phyloP scores from a whole-genome alignment of 2,888 invertebrate species.

The Argyra leucocephala region DNA sequence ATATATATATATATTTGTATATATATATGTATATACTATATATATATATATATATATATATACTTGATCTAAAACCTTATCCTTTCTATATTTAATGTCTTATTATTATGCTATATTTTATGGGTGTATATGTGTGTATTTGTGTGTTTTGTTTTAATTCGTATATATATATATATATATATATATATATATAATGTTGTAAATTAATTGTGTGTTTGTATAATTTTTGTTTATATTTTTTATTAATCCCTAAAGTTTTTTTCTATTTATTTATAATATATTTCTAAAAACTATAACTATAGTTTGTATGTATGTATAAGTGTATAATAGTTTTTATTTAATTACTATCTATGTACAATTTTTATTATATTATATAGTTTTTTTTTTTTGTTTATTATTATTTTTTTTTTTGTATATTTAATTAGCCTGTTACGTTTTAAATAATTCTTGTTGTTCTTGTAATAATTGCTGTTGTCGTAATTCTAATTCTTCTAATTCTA shows the following conservation, averaged over 20 bases:
- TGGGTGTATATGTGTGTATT: background rate
- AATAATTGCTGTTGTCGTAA: background rate
- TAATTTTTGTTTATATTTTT: background rate
- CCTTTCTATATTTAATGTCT: background rate
- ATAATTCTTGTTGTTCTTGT: slow-evolving; percentile 14
- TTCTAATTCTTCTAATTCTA: background rate
- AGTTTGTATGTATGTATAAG: slow-evolving; percentile 7
- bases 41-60: no score
- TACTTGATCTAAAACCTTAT: no score
- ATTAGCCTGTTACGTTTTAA: slow-evolving; percentile 5
- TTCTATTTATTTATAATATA: slow-evolving; percentile 11
- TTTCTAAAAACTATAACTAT: slow-evolving; percentile 9
- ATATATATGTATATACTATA: no score
- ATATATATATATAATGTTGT: slow-evolving; percentile 8
- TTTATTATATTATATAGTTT: slow-evolving; percentile 19
- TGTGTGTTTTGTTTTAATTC: slow-evolving; percentile 15
- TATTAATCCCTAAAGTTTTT: slow-evolving; percentile 8
- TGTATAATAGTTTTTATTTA: background rate
- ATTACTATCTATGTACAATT: background rate
- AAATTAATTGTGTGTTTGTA: background rate
- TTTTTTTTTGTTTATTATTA: slow-evolving; percentile 12
- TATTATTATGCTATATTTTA: background rate
- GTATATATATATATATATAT: slow-evolving; percentile 7
- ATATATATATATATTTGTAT: no score
- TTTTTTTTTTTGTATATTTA: slow-evolving; percentile 12